Percentiles rank a stretch among this genome's conserved stretches.
phyloP scores from a whole-genome alignment of 2,113 vertebrate genomes.

The Alligator mississippiensis region DNA sequence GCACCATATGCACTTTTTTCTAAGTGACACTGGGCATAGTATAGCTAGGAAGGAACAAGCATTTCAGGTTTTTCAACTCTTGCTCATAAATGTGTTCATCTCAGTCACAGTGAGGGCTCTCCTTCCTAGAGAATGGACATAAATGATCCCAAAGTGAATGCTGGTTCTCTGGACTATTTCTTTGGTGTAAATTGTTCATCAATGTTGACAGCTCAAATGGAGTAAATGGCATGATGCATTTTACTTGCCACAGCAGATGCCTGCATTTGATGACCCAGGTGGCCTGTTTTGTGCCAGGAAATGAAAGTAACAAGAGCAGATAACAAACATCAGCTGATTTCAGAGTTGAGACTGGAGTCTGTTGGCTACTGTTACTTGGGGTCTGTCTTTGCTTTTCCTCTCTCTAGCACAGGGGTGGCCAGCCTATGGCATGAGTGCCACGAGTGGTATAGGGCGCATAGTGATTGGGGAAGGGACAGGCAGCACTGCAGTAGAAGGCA shows the following conservation, averaged over 20 bases:
- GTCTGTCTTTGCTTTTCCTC: background rate
- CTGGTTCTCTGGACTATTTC: background rate
- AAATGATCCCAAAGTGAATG: background rate
- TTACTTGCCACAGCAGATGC: too few relatives aligned
- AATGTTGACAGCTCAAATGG: background rate
- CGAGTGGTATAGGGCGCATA: too few relatives aligned
- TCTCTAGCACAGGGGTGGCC: too few relatives aligned
- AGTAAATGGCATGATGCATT: background rate
- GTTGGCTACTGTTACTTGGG: background rate
- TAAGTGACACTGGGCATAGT: background rate
- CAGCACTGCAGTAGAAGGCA: too few relatives aligned
- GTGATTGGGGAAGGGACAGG: too few relatives aligned
- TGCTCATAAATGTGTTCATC: background rate
- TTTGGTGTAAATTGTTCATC: background rate
- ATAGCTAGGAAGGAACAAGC: background rate
- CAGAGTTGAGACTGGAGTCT: background rate
- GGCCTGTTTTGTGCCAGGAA: too few relatives aligned
- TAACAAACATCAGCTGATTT: background rate
- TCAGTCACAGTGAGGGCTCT: background rate
- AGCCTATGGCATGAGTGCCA: too few relatives aligned
- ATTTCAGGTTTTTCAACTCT: constrained; percentile 11
- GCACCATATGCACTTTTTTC: background rate
- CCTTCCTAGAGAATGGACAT: too few relatives aligned
- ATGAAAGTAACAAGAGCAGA: background rate
- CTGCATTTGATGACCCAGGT: too few relatives aligned